phyloP scores from a whole-genome alignment of 2,797 vertebrate genomes.

The Neosilurus mollespiculum region DNA sequence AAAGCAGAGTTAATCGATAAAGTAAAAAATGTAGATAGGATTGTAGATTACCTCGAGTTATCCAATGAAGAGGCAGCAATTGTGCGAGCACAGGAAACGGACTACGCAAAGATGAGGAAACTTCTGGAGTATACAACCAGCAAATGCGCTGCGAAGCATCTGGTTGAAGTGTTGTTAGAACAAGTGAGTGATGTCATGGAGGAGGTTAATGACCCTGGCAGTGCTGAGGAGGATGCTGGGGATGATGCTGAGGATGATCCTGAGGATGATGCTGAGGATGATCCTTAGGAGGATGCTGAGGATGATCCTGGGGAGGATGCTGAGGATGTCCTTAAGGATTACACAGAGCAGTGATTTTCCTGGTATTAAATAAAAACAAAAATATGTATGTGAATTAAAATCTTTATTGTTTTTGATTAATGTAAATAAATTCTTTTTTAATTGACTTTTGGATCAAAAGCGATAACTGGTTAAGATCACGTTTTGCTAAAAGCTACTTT shows the following conservation, averaged over 20 bases:
- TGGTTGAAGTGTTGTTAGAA: neutral
- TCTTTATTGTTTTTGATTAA: neutral
- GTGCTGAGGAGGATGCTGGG: neutral
- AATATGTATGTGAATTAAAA: too few species aligned
- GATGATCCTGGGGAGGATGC: neutral
- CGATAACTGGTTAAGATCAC: neutral
- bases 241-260: neutral
- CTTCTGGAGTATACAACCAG: slow-evolving; percentile 36
- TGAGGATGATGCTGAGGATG: neutral
- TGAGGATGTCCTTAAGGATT: neutral
- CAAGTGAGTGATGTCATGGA: slow-evolving; percentile 19
- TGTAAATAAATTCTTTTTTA: neutral
- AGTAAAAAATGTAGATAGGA: slow-evolving; percentile 26
- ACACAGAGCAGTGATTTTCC: neutral
- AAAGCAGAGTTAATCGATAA: neutral
- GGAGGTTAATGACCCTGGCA: neutral
- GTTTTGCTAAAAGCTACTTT: neutral
- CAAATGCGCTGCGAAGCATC: slow-evolving; percentile 11
- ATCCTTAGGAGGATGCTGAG: neutral
- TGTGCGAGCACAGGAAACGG: neutral
- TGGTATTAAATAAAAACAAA: too few species aligned
- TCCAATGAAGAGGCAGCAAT: neutral
- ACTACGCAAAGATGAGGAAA: slow-evolving; percentile 31
- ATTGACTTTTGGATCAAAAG: neutral
- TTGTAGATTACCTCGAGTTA: slow-evolving; percentile 17